Evolutionary conservation across 2,113 vertebrate species (phyloP), one percentile per base, ranked within the genome.

Genomic region (Dipodomys merriami): DNA sequence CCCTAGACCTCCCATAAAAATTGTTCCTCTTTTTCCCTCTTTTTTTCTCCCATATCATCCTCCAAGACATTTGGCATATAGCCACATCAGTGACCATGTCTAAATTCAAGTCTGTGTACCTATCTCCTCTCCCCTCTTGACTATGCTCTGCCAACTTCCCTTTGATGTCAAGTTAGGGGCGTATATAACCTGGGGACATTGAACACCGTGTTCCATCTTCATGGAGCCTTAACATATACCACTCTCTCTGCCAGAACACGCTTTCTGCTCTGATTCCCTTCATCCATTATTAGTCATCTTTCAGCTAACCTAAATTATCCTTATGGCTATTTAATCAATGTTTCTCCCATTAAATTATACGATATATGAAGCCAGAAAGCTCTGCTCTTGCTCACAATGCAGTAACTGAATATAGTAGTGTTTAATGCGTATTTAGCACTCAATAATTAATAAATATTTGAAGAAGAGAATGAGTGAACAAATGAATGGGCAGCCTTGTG

Each of bases 331-430:
- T 68, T 79, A 69, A 79, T 60, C 84, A 62, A n/a, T 65, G 30
- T 27, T 18, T 81, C 44, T 76, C 71, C 72, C 23, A 30, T 62
- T 23, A 39, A 60, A 76, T 13, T 13, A 22, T 83, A 81, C 87
- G 20, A 18, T 87, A 10, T 49, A 76, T 84, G 30, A 83, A 81
- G 93, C 22, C 85, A 94, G 46, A 64, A 93, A 64, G 4, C n/a
- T 78, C 53, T 10, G 69, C 30, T 6, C 90, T 68, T 79, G 16
- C 9, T 76, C 4, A 79, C 27, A 86, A 13, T 91, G 53, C 68
- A 84, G 27, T 89, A 76, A 57, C 67, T n/a, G 27, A 62, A 29
- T 33, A 35, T 25, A 35, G 44, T 23, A 64, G 5, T 49, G 12
- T 82, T 10, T 82, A 33, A 30, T 53, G 22, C 25, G 18, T 60